Evolutionary conservation across 2,888 invertebrate genomes (phyloP).

Genomic region (Pyrocoelia pectoralis): DNA sequence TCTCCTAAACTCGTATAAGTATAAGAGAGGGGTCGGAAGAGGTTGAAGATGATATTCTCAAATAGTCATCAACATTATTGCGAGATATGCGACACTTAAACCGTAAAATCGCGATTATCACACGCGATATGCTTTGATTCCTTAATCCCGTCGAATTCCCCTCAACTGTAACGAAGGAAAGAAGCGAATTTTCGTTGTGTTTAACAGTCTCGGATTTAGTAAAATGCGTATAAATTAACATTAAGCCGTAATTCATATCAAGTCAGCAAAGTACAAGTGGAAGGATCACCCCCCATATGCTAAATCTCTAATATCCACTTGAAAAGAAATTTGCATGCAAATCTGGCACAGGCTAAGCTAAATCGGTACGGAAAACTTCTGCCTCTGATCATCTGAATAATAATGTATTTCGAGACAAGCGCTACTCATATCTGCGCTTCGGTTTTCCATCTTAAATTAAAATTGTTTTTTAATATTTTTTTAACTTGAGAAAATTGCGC

Average conservation of each 20-base stretch:
- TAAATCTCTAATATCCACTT: slow-evolving; percentile 57
- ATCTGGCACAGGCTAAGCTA: slow-evolving; percentile 58
- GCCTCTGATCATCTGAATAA: slow-evolving; percentile 58
- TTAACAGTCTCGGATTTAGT: slow-evolving; percentile 37
- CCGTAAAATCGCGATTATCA: slow-evolving; percentile 56
- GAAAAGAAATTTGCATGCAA: slow-evolving; percentile 59
- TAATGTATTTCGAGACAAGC: slow-evolving; percentile 48
- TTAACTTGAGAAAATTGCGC: neutral
- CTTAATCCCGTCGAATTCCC: slow-evolving; percentile 40
- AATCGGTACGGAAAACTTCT: slow-evolving; percentile 58
- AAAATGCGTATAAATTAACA: slow-evolving; percentile 18
- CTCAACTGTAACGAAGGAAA: slow-evolving; percentile 29
- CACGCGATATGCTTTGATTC: slow-evolving; percentile 54
- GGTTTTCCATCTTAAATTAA: slow-evolving; percentile 10
- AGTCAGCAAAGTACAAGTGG: slow-evolving; percentile 33
- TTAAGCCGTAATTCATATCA: slow-evolving; percentile 23
- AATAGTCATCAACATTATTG: slow-evolving; percentile 52
- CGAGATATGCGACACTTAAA: slow-evolving; percentile 50
- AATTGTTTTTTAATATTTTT: slow-evolving; percentile 4
- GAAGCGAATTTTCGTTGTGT: slow-evolving; percentile 39
- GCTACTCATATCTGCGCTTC: slow-evolving; percentile 39
- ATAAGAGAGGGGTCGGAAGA: slow-evolving; percentile 31
- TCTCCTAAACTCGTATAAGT: neutral
- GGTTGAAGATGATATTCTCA: slow-evolving; percentile 32
- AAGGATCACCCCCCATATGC: slow-evolving; percentile 48